Percentiles rank a stretch among this genome's conserved stretches.
Evolutionary conservation across 2,888 invertebrate genomes (phyloP).

Genomic region (Sturmia bella): DNA sequence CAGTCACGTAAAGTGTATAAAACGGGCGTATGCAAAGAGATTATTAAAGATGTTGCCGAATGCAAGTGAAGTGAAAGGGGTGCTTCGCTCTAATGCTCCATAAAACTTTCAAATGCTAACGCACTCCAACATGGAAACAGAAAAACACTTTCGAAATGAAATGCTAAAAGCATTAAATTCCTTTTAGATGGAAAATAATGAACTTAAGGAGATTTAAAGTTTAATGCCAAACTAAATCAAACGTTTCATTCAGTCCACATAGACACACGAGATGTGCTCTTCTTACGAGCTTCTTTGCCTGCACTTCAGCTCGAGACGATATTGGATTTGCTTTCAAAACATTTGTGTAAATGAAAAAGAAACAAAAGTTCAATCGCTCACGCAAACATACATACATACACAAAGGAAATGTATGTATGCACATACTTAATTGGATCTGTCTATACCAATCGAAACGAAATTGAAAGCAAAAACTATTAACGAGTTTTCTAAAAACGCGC

Average conservation of each 20-base stretch:
- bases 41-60: slow-evolving; percentile 52
- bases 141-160: slow-evolving; percentile 20
- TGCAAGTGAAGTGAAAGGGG: slow-evolving; percentile 6
- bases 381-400: no score
- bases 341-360: neutral
- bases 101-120: neutral
- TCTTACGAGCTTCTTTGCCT: neutral
- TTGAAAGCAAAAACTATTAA: no score
- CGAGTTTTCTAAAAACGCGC: no score
- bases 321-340: slow-evolving; percentile 17
- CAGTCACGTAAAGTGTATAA: slow-evolving; percentile 62
- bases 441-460: no score
- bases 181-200: slow-evolving; percentile 45
- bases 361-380: no score
- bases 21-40: slow-evolving; percentile 44
- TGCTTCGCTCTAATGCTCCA: neutral
- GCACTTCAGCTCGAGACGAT: neutral
- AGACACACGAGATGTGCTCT: slow-evolving; percentile 2
- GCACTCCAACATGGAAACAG: slow-evolving; percentile 4
- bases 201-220: slow-evolving; percentile 53
- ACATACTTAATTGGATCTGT: no score
- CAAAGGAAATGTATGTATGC: no score
- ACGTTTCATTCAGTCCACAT: slow-evolving; percentile 34
- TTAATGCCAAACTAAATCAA: slow-evolving; percentile 63
- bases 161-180: slow-evolving; percentile 27